These are phyloP conservation scores for Spermophilus dauricus DNA, from an alignment of 2,113 vertebrate species.

Conservation along the genomic window DNA sequence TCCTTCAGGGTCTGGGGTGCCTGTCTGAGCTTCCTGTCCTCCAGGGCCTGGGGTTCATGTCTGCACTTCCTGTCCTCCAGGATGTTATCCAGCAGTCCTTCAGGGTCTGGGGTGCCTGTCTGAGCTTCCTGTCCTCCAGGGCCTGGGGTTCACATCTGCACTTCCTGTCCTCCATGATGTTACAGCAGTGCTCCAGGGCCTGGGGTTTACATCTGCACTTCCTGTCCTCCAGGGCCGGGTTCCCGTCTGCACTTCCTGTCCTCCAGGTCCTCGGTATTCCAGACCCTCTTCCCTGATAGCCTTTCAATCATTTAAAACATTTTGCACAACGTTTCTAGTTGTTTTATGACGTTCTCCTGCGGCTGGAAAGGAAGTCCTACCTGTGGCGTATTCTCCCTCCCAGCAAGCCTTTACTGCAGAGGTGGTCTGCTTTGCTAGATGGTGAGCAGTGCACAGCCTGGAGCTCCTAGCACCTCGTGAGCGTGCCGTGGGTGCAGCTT, in stretches of 20 bases:
- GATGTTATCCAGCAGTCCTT: too few species aligned
- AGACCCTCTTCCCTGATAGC: neutral
- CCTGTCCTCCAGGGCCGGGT: neutral
- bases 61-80: too few species aligned
- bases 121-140: neutral
- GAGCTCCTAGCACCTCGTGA: too few species aligned
- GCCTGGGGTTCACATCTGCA: neutral
- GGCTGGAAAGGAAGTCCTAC: neutral
- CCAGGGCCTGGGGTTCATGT: too few species aligned
- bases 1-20: too few species aligned
- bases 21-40: too few species aligned
- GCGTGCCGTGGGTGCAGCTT: too few species aligned
- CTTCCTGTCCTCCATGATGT: neutral
- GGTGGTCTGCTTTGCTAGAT: too few species aligned
- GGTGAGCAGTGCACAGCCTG: too few species aligned
- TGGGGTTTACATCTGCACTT: too few species aligned
- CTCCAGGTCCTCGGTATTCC: neutral
- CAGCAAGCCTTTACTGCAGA: neutral
- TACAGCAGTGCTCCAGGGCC: too few species aligned
- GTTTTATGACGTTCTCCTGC: neutral
- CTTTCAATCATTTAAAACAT: neutral
- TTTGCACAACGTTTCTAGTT: neutral
- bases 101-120: too few species aligned
- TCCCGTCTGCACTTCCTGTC: neutral
- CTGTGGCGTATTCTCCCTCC: neutral